phyloP scores from a whole-genome alignment of 2,888 invertebrate species.

The Rotaria magnacalcarata region DNA sequence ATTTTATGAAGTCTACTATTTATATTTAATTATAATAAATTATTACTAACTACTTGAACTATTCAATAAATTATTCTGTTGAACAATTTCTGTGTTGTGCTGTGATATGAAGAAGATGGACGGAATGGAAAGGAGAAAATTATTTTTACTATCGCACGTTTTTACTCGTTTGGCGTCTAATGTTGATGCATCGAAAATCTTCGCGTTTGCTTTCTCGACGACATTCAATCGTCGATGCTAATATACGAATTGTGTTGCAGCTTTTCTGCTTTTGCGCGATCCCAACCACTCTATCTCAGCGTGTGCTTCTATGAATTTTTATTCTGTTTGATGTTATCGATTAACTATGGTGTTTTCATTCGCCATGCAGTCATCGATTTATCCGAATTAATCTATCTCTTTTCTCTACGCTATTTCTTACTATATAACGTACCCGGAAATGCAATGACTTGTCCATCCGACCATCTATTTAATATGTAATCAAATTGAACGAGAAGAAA shows the following conservation, averaged over 20 bases:
- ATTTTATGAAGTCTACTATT: too few relatives aligned
- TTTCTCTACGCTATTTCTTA: background rate
- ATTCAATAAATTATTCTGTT: background rate
- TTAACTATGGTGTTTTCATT: background rate
- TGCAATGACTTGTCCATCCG: background rate
- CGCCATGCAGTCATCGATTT: background rate
- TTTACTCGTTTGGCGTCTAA: background rate
- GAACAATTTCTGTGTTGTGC: background rate
- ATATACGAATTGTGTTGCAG: background rate
- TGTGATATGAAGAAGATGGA: too few relatives aligned
- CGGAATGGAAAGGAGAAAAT: background rate
- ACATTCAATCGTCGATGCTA: background rate
- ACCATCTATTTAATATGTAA: background rate
- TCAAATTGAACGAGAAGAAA: background rate
- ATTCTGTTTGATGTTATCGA: background rate
- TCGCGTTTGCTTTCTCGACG: background rate
- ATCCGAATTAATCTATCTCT: background rate
- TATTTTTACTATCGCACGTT: background rate
- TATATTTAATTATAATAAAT: too few relatives aligned
- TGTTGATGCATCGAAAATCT: background rate
- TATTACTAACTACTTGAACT: too few relatives aligned
- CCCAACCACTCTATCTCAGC: background rate
- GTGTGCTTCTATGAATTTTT: background rate
- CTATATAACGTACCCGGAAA: background rate
- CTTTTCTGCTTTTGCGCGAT: background rate